Conservation (phyloP, 2,888 invertebrate species). For the Drosophila mayaguana region DNA sequence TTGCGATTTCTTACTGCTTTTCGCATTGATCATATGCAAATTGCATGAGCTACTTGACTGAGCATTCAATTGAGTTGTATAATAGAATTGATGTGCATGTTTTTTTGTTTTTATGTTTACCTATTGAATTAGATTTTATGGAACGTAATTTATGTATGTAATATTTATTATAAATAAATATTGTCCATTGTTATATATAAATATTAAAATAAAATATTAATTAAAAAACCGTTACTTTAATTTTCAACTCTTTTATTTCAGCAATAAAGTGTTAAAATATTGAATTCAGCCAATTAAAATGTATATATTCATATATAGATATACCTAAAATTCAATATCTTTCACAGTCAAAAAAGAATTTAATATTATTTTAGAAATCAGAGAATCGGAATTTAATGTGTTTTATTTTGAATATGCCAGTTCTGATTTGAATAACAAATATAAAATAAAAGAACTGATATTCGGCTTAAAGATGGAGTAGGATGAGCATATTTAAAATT, state of each 20-base stretch:
- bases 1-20: slow-evolving; percentile 40
- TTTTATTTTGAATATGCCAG: too few species aligned
- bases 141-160: background rate
- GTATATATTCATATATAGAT: background rate
- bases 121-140: background rate
- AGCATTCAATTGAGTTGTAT: slow-evolving; percentile 7
- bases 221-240: too few species aligned
- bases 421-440: too few species aligned
- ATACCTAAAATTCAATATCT: too few species aligned
- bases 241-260: background rate
- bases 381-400: too few species aligned
- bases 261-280: background rate
- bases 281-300: background rate
- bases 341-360: too few species aligned
- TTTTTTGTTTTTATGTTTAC: background rate
- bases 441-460: too few species aligned
- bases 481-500: too few species aligned
- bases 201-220: too few species aligned
- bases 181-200: background rate
- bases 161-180: background rate
- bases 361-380: too few species aligned
- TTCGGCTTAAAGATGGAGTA: too few species aligned
- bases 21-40: slow-evolving; percentile 31
- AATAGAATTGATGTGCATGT: background rate
- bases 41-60: slow-evolving; percentile 1